Percentiles rank a stretch among this genome's conserved stretches.
Conservation (phyloP, 2,797 vertebrate species). For the Molothrus ater region DNA sequence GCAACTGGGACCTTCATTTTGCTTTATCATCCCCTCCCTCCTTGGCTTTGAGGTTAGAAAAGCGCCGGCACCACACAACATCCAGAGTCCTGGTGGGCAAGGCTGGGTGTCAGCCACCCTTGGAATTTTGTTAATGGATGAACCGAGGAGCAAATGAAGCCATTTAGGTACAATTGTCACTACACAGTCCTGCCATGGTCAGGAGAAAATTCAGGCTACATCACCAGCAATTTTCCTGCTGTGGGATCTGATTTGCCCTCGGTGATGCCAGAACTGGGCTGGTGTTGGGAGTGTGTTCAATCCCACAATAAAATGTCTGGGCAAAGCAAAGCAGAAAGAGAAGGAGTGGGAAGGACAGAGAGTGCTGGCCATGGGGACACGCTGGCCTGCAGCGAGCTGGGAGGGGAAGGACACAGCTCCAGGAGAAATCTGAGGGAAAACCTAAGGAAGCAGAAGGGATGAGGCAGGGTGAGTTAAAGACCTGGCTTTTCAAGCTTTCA, state of each 20-base stretch:
- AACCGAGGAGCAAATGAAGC: not conserved
- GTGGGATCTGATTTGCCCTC: not conserved
- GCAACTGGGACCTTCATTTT: not conserved
- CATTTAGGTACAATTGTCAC: not conserved
- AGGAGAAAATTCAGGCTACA: not conserved
- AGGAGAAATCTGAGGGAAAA: not conserved
- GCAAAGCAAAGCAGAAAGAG: not conserved
- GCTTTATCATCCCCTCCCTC: not conserved
- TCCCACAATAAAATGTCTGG: not conserved
- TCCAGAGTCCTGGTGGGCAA: not conserved
- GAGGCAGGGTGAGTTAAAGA: not conserved
- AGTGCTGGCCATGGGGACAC: not conserved
- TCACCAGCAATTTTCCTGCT: not conserved
- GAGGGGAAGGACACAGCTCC: not conserved
- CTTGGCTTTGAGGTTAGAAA: not conserved
- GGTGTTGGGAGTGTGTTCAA: not conserved
- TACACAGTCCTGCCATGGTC: not conserved
- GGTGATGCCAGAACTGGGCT: not conserved
- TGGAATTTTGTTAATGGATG: not conserved
- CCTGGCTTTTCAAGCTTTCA: rapidly evolving
- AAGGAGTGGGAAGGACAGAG: not conserved
- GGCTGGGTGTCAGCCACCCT: not conserved
- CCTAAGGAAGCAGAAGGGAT: not conserved
- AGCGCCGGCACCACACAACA: rapidly evolving
- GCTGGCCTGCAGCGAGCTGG: rapidly evolving